Evolutionary conservation across 2,888 invertebrate species (phyloP).

Genomic region (Xylota sylvarum): DNA sequence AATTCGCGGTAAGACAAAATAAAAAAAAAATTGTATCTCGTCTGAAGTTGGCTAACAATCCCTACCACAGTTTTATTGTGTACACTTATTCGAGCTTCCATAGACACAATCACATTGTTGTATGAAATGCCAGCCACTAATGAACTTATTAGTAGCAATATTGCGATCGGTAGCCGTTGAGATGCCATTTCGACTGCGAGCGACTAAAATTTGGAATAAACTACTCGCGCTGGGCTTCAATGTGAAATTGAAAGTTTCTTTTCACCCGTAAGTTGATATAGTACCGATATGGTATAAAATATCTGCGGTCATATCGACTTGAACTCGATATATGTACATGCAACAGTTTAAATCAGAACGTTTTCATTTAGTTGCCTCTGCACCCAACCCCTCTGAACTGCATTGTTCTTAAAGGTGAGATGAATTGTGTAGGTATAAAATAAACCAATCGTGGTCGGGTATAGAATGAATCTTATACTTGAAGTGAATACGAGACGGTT

Average conservation of each 20-base stretch:
- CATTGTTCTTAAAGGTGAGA: conserved; percentile 31
- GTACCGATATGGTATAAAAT: conserved; percentile 5
- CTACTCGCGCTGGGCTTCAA: conserved; percentile 28
- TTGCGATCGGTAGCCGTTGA: conserved; percentile 36
- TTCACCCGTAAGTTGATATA: conserved; percentile 19
- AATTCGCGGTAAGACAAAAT: conserved; percentile 20
- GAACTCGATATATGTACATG: conserved; percentile 38
- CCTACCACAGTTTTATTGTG: conserved; percentile 76
- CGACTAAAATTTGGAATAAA: conserved; percentile 39
- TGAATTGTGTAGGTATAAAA: conserved; percentile 8
- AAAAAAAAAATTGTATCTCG: conserved; percentile 6
- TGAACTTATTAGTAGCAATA: conserved; percentile 43
- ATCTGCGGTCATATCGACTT: conserved; percentile 51
- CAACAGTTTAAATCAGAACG: conserved; percentile 43
- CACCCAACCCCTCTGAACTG: background rate
- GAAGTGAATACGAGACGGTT: conserved; percentile 4
- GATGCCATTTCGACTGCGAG: conserved; percentile 70
- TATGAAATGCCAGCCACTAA: conserved; percentile 42
- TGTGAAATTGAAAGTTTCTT: conserved; percentile 58
- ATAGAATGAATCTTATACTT: conserved; percentile 32
- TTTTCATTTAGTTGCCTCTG: background rate
- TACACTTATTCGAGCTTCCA: conserved; percentile 71
- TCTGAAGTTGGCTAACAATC: conserved; percentile 23
- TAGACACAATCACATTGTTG: conserved; percentile 64
- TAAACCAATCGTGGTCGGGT: conserved; percentile 32